phyloP scores from a whole-genome alignment of 1,140 invertebrate genomes.

The Anastatus disparis region DNA sequence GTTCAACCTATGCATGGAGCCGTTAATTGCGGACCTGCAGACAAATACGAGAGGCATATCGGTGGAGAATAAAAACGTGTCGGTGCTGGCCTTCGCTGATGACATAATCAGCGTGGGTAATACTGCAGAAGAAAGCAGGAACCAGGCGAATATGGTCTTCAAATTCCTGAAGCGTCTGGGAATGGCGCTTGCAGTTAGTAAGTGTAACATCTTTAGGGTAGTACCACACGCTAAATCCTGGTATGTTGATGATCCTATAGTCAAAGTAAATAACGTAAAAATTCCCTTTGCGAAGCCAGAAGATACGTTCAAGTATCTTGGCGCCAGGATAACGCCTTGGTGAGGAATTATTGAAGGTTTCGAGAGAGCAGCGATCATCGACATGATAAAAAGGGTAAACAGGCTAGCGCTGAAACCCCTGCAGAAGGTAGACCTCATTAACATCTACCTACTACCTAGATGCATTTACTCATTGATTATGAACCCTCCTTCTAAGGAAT shows the following conservation, averaged over 20 bases:
- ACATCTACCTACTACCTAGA: neutral
- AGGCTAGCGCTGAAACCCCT: neutral
- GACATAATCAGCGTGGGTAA: constrained; percentile 57
- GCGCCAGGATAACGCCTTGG: neutral
- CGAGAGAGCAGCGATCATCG: neutral
- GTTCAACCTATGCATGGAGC: constrained; percentile 37
- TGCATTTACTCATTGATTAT: neutral
- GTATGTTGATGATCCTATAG: neutral
- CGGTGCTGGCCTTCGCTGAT: constrained; percentile 59
- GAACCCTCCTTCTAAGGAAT: neutral
- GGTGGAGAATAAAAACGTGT: constrained; percentile 25
- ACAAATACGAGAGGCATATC: constrained; percentile 43
- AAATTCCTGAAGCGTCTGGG: constrained; percentile 46
- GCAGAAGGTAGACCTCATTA: neutral
- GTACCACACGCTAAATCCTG: constrained; percentile 41
- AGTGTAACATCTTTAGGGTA: constrained; percentile 54
- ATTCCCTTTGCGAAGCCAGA: neutral
- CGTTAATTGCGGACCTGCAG: constrained; percentile 24
- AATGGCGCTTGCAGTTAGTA: constrained; percentile 49
- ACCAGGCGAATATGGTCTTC: neutral
- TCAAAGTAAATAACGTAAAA: neutral
- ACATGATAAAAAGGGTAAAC: neutral
- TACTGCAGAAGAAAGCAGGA: constrained; percentile 44
- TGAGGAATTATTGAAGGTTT: neutral
- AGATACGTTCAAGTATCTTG: neutral